Base-by-base conservation (phyloP, 92 coral and sea anemone genomes). In the Phenganax stokvisi region DNA sequence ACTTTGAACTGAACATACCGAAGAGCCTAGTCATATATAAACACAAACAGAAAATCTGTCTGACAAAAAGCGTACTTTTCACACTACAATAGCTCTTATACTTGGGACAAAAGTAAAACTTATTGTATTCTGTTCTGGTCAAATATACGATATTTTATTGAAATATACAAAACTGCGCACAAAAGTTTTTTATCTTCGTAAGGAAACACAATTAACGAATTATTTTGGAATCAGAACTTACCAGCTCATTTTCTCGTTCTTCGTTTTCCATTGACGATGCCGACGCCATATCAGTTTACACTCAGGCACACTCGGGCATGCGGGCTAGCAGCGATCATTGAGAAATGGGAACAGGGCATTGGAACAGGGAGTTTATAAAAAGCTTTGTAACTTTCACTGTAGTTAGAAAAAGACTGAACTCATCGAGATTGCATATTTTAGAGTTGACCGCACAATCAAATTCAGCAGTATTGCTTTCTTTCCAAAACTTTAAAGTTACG, bases 211-310 rank as follows among this genome's bases (percentile, higher is more conserved):
- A 30, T 76, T 3, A 76, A 31, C 16, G 57, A 57, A 59, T 76
- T 29, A 76, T 59, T 56, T 52, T 52, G 55, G 53, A 59, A 57
- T 57, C 47, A 76, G 69, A 76, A 59, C 81, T 76, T 37, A 76
- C 81, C 81, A 57, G 81, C 56, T 76, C 81, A 76, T 76, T 76
- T 57, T 68, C 81, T 76, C 81, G 12, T 12, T 59, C 81, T 54
- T 30, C 60, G 69, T 37, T 29, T 58, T 76, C 81, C 70, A 76
- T 59, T 27, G 81, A 76, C 55, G 81, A 27, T 13, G 69, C 60
- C 69, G 81, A 57, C 81, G 61, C 61, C n/a, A 27, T 51, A 27
- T 55, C 77, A 53, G 15, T 57, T 76, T 64, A 60, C 61, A 57
- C 70, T 76, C 59, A 55, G 63, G 64, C 81, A 11, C 12, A 29